Evolutionary conservation across 2,113 vertebrate species (phyloP).

Genomic region (Varanus salvator): DNA sequence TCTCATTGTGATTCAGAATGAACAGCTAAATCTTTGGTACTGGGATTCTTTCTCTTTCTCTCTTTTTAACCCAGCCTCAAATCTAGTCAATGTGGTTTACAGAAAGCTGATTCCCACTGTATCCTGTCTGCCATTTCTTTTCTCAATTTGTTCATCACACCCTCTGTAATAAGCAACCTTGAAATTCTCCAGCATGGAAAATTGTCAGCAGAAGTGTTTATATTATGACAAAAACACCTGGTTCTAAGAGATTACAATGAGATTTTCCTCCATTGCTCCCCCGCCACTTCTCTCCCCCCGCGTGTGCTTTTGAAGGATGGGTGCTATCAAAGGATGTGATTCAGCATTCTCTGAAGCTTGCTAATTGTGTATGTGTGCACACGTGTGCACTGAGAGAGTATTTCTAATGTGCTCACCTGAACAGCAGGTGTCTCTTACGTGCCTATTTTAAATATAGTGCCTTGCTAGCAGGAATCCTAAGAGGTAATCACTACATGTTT

Average conservation of each 20-base stretch:
- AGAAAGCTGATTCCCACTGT: slow-evolving; percentile 46
- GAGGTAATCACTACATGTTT: slow-evolving; percentile 1
- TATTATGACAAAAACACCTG: slow-evolving; percentile 39
- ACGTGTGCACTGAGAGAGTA: slow-evolving; percentile 9
- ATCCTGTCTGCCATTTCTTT: slow-evolving; percentile 39
- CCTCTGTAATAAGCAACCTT: slow-evolving; percentile 17
- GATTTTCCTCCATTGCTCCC: slow-evolving; percentile 37
- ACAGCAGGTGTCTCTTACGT: slow-evolving; percentile 39
- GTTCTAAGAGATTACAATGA: slow-evolving; percentile 36
- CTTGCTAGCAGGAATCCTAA: slow-evolving; percentile 16
- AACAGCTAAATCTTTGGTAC: neutral
- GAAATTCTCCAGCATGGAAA: slow-evolving; percentile 29
- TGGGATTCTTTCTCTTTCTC: slow-evolving; percentile 28
- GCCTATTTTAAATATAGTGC: slow-evolving; percentile 30
- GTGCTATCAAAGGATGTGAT: slow-evolving; percentile 36
- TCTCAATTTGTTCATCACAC: slow-evolving; percentile 35
- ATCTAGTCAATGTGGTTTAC: slow-evolving; percentile 31
- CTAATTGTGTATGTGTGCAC: slow-evolving; percentile 13
- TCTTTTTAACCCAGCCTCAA: slow-evolving; percentile 32
- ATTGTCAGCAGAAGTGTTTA: slow-evolving; percentile 23
- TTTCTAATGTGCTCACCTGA: slow-evolving; percentile 40
- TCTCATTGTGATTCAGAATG: neutral
- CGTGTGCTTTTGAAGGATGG: slow-evolving; percentile 42
- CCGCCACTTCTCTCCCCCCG: neutral
- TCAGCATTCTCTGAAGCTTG: slow-evolving; percentile 45